These are phyloP conservation scores for Sebastiscus albofasciatus DNA, from an alignment of 2,797 vertebrate species.

Conservation along the genomic window DNA sequence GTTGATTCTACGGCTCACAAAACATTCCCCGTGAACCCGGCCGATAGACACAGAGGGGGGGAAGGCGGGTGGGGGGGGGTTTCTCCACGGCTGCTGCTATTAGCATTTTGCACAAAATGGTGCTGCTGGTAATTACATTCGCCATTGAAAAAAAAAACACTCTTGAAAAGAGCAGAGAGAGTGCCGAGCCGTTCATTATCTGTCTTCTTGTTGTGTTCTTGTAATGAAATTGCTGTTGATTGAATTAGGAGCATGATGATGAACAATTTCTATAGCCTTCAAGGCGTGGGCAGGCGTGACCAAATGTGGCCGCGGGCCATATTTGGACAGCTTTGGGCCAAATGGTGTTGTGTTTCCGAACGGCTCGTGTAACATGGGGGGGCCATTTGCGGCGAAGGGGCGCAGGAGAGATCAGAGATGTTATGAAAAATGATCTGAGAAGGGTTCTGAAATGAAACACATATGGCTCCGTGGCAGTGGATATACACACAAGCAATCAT, in stretches of 20 bases:
- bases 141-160: conserved; percentile 44
- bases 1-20: conserved; percentile 53
- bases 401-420: conserved; percentile 39
- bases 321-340: conserved; percentile 64
- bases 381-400: conserved; percentile 8
- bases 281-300: conserved; percentile 37
- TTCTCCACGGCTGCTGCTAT: conserved; percentile 39
- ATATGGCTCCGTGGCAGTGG: conserved; percentile 19
- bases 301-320: conserved; percentile 56
- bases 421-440: conserved; percentile 56
- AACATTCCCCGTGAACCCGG: conserved; percentile 2
- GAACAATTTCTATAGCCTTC: conserved; percentile 21
- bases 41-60: conserved; percentile 26
- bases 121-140: conserved; percentile 51
- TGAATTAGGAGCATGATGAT: conserved; percentile 47
- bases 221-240: conserved; percentile 54
- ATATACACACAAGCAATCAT: conserved; percentile 12
- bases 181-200: background rate
- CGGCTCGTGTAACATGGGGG: conserved; percentile 49
- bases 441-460: conserved; percentile 37
- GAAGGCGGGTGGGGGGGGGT: conserved; percentile 4
- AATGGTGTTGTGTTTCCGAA: conserved; percentile 61
- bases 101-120: conserved; percentile 48
- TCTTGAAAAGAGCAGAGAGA: conserved; percentile 30
- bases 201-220: conserved; percentile 22